A percentile compares a stretch with the other conserved stretches of the same genome.
Conservation (phyloP, 2,797 vertebrate species). For the Malurus splendens region DNA sequence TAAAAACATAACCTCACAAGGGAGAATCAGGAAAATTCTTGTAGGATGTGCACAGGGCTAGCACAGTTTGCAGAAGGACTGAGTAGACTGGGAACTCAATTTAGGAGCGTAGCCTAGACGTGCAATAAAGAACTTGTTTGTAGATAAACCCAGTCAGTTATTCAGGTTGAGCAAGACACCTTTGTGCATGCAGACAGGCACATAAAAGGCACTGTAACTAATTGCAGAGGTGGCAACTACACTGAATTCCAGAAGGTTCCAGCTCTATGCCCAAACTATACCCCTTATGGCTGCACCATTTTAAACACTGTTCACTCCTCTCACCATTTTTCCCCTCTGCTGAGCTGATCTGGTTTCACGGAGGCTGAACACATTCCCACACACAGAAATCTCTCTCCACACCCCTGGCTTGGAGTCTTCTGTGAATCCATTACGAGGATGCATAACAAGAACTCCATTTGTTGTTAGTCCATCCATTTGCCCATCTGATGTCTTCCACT, state of each 20-base stretch:
- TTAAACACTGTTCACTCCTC: not conserved
- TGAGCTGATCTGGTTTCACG: constrained; percentile 95
- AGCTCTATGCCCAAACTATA: not conserved
- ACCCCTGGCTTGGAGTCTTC: constrained; percentile 97
- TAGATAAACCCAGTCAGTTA: not conserved
- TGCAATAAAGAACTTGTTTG: not conserved
- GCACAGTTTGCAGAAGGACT: not conserved
- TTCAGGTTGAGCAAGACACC: not conserved
- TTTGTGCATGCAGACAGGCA: not conserved
- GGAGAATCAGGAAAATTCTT: not conserved
- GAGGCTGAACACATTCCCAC: constrained; percentile 94
- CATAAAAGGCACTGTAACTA: not conserved
- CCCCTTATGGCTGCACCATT: not conserved
- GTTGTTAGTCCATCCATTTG: constrained; percentile 98
- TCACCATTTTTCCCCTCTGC: constrained; percentile 96
- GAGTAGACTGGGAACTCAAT: not conserved
- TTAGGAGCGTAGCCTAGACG: not conserved
- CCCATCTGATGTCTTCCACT: constrained; percentile 92
- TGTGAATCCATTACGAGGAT: constrained; percentile 91
- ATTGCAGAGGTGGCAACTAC: not conserved
- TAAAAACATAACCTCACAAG: not conserved
- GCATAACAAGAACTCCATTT: constrained; percentile 97
- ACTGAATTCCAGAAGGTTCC: not conserved
- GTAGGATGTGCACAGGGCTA: not conserved
- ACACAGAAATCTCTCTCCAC: constrained; percentile 98